phyloP scores from a whole-genome alignment of 2,888 invertebrate genomes.

The Calliopum simillimum region DNA sequence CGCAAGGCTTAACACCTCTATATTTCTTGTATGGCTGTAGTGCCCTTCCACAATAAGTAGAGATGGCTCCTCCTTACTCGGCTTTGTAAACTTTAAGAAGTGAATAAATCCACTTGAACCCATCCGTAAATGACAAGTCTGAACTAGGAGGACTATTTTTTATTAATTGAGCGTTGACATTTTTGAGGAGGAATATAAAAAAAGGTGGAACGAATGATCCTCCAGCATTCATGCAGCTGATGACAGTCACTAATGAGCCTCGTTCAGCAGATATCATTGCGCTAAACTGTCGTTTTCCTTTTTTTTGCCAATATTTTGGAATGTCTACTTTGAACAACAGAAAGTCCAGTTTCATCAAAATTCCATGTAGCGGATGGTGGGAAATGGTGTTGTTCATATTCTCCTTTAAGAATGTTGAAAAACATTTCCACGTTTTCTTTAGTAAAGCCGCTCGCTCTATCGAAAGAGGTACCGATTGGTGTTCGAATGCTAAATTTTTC shows the following conservation, averaged over 20 bases:
- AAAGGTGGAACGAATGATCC: neutral
- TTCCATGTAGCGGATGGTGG: too few species aligned
- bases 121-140: neutral
- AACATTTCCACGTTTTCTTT: neutral
- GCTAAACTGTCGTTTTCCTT: neutral
- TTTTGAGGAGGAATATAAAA: slow-evolving; percentile 4
- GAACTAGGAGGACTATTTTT: slow-evolving; percentile 1
- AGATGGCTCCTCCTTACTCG: too few species aligned
- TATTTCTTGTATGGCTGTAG: too few species aligned
- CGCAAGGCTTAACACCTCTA: slow-evolving; percentile 2
- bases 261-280: neutral
- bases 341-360: too few species aligned
- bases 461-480: neutral
- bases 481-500: neutral
- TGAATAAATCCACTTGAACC: too few species aligned
- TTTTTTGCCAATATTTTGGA: too few species aligned
- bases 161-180: neutral
- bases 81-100: too few species aligned
- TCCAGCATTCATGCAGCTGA: neutral
- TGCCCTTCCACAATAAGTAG: too few species aligned
- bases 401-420: neutral
- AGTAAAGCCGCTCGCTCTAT: neutral
- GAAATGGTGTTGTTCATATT: too few species aligned
- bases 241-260: neutral
- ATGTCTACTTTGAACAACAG: too few species aligned